Conservation (phyloP, 2,113 vertebrate genomes). For the Ariopsis seemanni region DNA sequence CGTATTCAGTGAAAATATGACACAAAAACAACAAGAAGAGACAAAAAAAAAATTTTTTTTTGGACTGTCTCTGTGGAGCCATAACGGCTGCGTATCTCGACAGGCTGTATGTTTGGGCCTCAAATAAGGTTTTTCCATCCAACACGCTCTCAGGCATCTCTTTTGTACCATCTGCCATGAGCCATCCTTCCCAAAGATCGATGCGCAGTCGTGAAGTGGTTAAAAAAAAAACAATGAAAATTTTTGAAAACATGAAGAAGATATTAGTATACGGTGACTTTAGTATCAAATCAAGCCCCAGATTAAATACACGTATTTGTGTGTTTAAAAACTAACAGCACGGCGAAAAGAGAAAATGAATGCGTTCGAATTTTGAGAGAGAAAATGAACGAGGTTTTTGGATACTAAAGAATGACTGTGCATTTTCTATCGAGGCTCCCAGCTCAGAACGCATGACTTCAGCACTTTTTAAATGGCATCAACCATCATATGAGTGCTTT, state of each 20-base stretch:
- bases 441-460: slow-evolving; percentile 22
- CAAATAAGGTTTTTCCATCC: slow-evolving; percentile 65
- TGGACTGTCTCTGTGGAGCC: slow-evolving; percentile 30
- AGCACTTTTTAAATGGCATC: slow-evolving; percentile 41
- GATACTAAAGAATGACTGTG: slow-evolving; percentile 15
- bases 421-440: slow-evolving; percentile 1
- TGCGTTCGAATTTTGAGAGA: not conserved
- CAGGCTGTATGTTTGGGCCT: slow-evolving; percentile 66
- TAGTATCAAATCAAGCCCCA: not conserved
- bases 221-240: not conserved
- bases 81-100: slow-evolving; percentile 58
- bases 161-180: slow-evolving; percentile 65
- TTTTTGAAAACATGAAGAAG: not conserved
- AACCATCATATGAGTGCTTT: slow-evolving; percentile 19
- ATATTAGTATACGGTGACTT: not conserved
- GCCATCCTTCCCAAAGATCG: slow-evolving; percentile 48
- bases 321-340: not conserved
- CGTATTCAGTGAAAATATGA: slow-evolving; percentile 37
- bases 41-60: slow-evolving; percentile 37
- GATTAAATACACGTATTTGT: not conserved
- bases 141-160: slow-evolving; percentile 66
- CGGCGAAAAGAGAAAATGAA: not conserved
- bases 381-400: not conserved
- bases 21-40: slow-evolving; percentile 6
- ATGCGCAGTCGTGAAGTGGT: not conserved